Conservation (phyloP, 2,888 invertebrate genomes). For the Dione vanillae region DNA sequence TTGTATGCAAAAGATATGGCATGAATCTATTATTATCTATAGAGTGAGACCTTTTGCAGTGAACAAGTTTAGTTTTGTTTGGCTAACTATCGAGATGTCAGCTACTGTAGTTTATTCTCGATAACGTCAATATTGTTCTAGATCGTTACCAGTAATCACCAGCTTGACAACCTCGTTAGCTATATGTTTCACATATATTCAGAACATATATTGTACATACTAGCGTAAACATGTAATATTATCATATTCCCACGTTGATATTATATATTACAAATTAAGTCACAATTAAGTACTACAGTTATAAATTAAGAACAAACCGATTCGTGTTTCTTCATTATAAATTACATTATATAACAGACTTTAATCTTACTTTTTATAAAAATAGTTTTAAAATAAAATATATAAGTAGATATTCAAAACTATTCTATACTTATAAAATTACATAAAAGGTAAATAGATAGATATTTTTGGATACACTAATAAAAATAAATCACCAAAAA, state of each 20-base stretch:
- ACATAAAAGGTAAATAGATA: too few species aligned
- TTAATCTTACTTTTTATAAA: too few species aligned
- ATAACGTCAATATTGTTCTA: constrained; percentile 71
- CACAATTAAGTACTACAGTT: too few species aligned
- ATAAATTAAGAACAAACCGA: background rate
- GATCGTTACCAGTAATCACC: constrained; percentile 69
- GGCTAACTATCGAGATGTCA: constrained; percentile 43
- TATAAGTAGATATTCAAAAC: too few species aligned
- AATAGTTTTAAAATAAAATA: too few species aligned
- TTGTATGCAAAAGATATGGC: constrained; percentile 8
- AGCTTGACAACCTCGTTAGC: constrained; percentile 56
- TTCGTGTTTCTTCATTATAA: background rate
- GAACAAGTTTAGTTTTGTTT: constrained; percentile 30
- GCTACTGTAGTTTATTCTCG: constrained; percentile 56
- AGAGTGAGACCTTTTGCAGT: constrained; percentile 26
- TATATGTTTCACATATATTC: constrained; percentile 46
- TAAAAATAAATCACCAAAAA: too few species aligned
- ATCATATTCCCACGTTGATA: constrained; percentile 47
- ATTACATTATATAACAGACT: background rate
- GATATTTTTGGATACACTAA: too few species aligned
- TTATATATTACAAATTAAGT: too few species aligned
- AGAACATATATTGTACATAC: constrained; percentile 33
- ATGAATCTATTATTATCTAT: constrained; percentile 32
- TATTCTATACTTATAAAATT: too few species aligned
- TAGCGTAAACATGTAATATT: constrained; percentile 45